A percentile compares a stretch with the other conserved stretches of the same genome.
Conservation (phyloP, 2,113 vertebrate genomes). For the Myiozetetes cayanensis region DNA sequence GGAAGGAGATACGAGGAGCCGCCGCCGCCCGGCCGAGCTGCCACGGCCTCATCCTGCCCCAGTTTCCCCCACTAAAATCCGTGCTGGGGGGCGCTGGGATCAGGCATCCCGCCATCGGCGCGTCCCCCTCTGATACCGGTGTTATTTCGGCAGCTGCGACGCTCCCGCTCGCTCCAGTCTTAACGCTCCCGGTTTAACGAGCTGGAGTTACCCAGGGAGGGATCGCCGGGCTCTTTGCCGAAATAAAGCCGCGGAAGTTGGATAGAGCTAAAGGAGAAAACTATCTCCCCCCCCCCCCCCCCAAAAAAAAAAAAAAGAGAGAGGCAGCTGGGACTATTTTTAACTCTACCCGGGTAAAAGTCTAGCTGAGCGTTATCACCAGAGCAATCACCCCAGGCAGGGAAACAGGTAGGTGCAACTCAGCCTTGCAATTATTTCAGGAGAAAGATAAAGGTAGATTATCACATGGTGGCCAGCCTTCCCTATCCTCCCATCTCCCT, state of each 20-base stretch:
- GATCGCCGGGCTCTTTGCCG: neutral
- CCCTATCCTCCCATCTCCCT: constrained; percentile 62
- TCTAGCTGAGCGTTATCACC: constrained; percentile 68
- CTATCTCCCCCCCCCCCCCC: neutral
- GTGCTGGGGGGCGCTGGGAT: neutral
- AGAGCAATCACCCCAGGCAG: constrained; percentile 70
- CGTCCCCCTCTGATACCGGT: neutral
- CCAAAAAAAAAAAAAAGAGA: neutral
- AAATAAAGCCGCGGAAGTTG: constrained; percentile 6
- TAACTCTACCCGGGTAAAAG: constrained; percentile 62
- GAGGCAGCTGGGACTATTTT: constrained; percentile 46
- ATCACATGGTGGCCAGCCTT: constrained; percentile 67
- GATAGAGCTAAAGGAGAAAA: neutral
- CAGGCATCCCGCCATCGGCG: accelerated
- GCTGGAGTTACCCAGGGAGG: neutral
- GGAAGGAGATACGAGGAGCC: constrained; percentile 36
- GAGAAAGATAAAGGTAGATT: constrained; percentile 71
- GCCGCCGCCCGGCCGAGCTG: constrained; percentile 1
- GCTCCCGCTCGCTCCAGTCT: neutral
- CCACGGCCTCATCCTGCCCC: neutral
- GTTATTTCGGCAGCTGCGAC: neutral
- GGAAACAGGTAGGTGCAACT: constrained; percentile 76
- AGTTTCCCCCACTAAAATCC: neutral
- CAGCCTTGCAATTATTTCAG: constrained; percentile 74
- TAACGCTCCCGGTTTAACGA: neutral